phyloP scores from a whole-genome alignment of 2,797 vertebrate species.

The Gastrophryne carolinensis region DNA sequence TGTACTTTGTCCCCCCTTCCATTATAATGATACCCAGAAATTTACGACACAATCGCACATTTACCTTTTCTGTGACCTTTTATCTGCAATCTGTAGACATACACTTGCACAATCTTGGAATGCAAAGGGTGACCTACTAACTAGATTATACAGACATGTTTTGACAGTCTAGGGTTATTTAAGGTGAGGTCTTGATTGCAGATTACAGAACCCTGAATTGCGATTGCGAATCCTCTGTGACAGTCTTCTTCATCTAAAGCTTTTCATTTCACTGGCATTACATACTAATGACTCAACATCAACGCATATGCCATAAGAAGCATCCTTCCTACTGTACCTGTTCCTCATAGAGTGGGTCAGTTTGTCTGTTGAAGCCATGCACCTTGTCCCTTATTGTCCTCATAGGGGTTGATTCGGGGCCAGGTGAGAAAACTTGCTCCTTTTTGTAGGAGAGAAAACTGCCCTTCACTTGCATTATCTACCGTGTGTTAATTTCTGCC shows the following conservation, averaged over 20 bases:
- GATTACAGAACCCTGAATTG: background rate
- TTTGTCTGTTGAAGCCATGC: too few relatives aligned
- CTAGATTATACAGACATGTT: background rate
- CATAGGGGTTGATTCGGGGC: too few relatives aligned
- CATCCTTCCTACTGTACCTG: too few relatives aligned
- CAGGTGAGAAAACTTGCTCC: too few relatives aligned
- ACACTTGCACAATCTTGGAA: background rate
- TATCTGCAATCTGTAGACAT: background rate
- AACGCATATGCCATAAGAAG: background rate
- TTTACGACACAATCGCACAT: too few relatives aligned
- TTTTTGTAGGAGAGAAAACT: too few relatives aligned
- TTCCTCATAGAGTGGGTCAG: too few relatives aligned
- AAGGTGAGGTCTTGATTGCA: constrained; percentile 9
- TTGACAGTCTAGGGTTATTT: background rate
- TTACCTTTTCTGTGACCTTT: background rate
- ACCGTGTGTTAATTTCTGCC: too few relatives aligned
- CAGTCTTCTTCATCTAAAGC: background rate
- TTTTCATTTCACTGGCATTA: background rate
- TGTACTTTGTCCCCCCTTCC: background rate
- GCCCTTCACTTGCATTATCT: too few relatives aligned
- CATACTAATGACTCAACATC: background rate
- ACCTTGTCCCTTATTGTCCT: too few relatives aligned
- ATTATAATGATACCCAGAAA: background rate
- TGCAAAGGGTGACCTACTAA: background rate
- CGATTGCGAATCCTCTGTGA: background rate